Evolutionary conservation across 2,888 invertebrate species (phyloP).

Genomic region (Amiota minor): DNA sequence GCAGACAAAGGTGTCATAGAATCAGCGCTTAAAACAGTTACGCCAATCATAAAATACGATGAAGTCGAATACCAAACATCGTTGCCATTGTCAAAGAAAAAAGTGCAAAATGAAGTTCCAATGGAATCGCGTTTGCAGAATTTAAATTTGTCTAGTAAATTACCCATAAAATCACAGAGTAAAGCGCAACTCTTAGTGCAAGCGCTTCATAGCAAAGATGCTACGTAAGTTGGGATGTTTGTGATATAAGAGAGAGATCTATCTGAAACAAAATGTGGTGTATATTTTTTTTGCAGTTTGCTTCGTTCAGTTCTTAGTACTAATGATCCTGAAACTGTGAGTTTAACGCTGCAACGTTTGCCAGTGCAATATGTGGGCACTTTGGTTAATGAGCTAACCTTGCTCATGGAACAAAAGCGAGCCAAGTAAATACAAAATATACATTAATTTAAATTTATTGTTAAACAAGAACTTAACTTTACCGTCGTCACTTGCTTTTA

Average conservation of each 20-base stretch:
- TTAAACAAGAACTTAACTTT: neutral
- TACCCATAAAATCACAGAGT: slow-evolving; percentile 78
- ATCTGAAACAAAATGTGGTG: neutral
- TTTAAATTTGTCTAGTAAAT: slow-evolving; percentile 77
- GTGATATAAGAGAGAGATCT: neutral
- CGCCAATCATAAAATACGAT: slow-evolving; percentile 60
- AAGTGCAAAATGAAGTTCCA: slow-evolving; percentile 74
- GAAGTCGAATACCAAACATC: slow-evolving; percentile 68
- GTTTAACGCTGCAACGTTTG: slow-evolving; percentile 82
- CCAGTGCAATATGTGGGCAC: slow-evolving; percentile 84
- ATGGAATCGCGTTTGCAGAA: slow-evolving; percentile 89
- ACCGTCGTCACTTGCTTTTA: slow-evolving; percentile 37
- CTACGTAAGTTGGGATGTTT: slow-evolving; percentile 72
- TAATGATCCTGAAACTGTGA: slow-evolving; percentile 80
- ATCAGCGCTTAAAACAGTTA: slow-evolving; percentile 59
- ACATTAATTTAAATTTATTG: neutral
- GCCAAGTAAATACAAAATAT: slow-evolving; percentile 76
- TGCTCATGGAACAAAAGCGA: slow-evolving; percentile 79
- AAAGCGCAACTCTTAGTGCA: slow-evolving; percentile 87
- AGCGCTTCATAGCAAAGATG: slow-evolving; percentile 89
- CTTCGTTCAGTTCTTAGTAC: slow-evolving; percentile 82
- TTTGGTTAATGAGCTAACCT: slow-evolving; percentile 82
- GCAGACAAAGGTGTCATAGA: slow-evolving; percentile 44
- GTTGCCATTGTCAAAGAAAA: slow-evolving; percentile 60
- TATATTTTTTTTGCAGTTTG: slow-evolving; percentile 74